phyloP scores from a whole-genome alignment of 2,888 invertebrate genomes.

The Chymomyza fuscimana region DNA sequence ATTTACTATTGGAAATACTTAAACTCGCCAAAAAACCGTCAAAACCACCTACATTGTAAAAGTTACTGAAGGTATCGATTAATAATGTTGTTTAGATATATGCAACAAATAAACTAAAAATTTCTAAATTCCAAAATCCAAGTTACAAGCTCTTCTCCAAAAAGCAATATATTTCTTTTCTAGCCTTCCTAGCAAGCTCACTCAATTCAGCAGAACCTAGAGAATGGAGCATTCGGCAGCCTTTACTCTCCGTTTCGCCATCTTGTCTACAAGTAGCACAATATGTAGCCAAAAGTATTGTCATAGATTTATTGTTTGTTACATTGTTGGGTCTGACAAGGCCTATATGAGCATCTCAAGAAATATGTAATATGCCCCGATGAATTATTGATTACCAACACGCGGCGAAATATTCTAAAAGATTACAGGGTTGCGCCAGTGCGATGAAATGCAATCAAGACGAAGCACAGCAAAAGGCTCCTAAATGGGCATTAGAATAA shows the following conservation, averaged over 20 bases:
- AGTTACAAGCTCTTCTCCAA: too few relatives aligned
- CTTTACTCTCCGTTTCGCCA: background rate
- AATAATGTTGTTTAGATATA: too few relatives aligned
- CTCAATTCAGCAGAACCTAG: background rate
- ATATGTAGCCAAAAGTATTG: conserved; percentile 40
- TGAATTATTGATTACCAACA: conserved; percentile 43
- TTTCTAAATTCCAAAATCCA: too few relatives aligned
- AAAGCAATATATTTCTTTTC: too few relatives aligned
- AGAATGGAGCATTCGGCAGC: background rate
- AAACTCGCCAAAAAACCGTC: too few relatives aligned
- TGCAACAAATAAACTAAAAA: too few relatives aligned
- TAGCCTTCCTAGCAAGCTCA: too few relatives aligned
- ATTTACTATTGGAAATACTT: too few relatives aligned
- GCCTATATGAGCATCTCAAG: conserved; percentile 33
- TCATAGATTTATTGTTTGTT: conserved; percentile 69
- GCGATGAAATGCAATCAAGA: background rate
- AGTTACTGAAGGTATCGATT: too few relatives aligned
- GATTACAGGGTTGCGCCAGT: conserved; percentile 1
- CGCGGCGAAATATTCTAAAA: conserved; percentile 28
- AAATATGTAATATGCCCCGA: conserved; percentile 36
- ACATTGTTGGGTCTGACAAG: conserved; percentile 45
- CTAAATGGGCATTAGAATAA: conserved; percentile 29
- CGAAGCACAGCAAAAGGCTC: conserved; percentile 31
- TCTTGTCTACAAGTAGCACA: background rate
- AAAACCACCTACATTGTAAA: too few relatives aligned